A percentile compares a stretch with the other conserved stretches of the same genome.
Evolutionary conservation across 1,140 invertebrate genomes (phyloP).

Genomic region (Camponotus pennsylvanicus): DNA sequence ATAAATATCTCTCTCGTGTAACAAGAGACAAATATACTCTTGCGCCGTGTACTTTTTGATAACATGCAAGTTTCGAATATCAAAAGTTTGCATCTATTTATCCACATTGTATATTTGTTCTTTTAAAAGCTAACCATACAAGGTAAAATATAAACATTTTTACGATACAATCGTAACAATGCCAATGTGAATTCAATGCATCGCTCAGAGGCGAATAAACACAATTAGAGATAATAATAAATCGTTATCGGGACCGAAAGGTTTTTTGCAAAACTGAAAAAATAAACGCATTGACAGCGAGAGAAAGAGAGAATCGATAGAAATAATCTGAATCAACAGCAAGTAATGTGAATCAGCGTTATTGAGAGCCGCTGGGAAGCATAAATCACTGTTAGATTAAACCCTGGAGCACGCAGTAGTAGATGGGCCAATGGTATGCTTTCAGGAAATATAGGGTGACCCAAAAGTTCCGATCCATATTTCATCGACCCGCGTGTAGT

Average conservation of each 20-base stretch:
- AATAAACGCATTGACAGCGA: constrained; percentile 36
- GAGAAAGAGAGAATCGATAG: constrained; percentile 23
- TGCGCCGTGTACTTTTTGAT: constrained; percentile 22
- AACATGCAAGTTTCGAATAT: constrained; percentile 12
- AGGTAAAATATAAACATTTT: constrained; percentile 44
- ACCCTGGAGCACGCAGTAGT: constrained; percentile 80
- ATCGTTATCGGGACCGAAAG: constrained; percentile 19
- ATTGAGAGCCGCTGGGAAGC: constrained; percentile 81
- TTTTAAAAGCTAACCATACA: constrained; percentile 40
- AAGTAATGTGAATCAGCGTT: constrained; percentile 60
- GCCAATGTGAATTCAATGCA: constrained; percentile 15
- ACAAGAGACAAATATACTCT: constrained; percentile 6
- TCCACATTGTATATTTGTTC: constrained; percentile 15
- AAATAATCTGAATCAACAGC: constrained; percentile 53
- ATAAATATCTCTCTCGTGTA: neutral
- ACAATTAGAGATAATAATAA: constrained; percentile 50
- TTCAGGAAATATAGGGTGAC: constrained; percentile 83
- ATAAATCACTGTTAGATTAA: constrained; percentile 86
- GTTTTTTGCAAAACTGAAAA: constrained; percentile 45
- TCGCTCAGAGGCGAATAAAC: constrained; percentile 18
- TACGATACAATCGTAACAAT: constrained; percentile 38
- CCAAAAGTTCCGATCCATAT: constrained; percentile 81
- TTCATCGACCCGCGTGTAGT: constrained; percentile 69
- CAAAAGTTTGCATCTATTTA: constrained; percentile 23
- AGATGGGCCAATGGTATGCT: constrained; percentile 80